Base-by-base conservation (phyloP, 2,113 vertebrate genomes). In the Empidonax traillii region DNA sequence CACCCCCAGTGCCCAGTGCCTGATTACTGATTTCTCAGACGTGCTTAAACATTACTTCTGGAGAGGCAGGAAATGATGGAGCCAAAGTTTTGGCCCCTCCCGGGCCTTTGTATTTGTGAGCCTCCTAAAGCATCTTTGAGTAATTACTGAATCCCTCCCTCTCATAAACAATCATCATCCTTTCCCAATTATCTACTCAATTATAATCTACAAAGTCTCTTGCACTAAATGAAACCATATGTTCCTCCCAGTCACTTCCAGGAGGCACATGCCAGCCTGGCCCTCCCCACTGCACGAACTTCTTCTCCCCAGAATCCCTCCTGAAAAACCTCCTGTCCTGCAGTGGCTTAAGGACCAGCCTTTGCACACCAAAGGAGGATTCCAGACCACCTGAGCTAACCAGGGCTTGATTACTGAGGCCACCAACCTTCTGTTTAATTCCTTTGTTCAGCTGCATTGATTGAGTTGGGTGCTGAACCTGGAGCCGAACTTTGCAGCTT, bases 131-230 rank as follows among this genome's bases (percentile, higher is more conserved):
- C 87, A 76, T 81, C 85, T 93, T 94, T 95, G 81, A 94, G 58
- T 93, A 96, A 97, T 96, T 93, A 78, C 87, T 52, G 71, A 93
- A 94, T 93, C 91, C 79, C 33, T 79, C 82, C 73, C 78, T 80
- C 93, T 95, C 87, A 75, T 55, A 94, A 94, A 96, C 91, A 94
- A 90, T 93, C 93, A 72, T 61, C 94, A 90, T 94, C 89, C 90
- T 82, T 80, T 49, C 95, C 89, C 96, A 97, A 96, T 97, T 97
- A 97, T 85, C 96, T 95, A 23, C 92, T 96, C 92, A 96, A 69
- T 97, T 96, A 93, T 96, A 74, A 97, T 87, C 95, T 94, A 93
- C 80, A 66, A 96, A 97, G 93, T 94, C 91, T 90, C 94, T 80
- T 89, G 87, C 92, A 91, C 89, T 93, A 95, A 94, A 94, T 90